phyloP scores from a whole-genome alignment of 2,888 invertebrate genomes.

The Salticus scenicus region DNA sequence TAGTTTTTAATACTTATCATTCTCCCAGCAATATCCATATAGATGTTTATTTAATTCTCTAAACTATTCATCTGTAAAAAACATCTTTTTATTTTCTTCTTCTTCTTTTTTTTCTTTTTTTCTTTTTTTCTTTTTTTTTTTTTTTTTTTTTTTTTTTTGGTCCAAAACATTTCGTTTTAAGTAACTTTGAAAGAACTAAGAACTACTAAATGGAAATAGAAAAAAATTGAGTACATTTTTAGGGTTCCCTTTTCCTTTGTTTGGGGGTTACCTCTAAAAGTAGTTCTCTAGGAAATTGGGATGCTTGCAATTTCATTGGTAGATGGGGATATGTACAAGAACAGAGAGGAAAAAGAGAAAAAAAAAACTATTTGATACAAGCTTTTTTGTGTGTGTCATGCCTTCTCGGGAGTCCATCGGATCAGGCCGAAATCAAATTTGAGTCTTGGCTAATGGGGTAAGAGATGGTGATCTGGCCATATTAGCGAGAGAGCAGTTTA shows the following conservation, averaged over 20 bases:
- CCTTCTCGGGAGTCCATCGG: neutral
- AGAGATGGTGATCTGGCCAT: slow-evolving; percentile 69
- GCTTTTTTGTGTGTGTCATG: neutral
- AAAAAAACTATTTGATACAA: neutral
- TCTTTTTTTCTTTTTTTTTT: no score
- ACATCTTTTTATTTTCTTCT: no score
- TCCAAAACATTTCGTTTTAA: no score
- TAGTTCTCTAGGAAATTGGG: neutral
- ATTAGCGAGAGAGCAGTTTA: slow-evolving; percentile 61
- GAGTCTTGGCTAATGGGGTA: slow-evolving; percentile 66
- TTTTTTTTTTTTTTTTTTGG: no score
- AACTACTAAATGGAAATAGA: no score
- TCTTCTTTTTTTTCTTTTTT: no score
- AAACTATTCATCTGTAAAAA: no score
- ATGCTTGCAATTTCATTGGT: neutral
- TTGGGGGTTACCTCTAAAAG: neutral
- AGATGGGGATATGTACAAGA: neutral
- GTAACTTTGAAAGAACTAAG: no score
- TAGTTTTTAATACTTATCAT: no score
- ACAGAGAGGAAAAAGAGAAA: neutral
- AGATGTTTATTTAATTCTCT: no score
- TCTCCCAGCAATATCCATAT: no score
- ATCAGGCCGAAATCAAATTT: slow-evolving; percentile 53
- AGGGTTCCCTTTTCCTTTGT: neutral
- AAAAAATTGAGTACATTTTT: no score